Evolutionary conservation across 2,888 invertebrate genomes (phyloP), one percentile per base, ranked within the genome.

Genomic region (Netelia fuscicornis): DNA sequence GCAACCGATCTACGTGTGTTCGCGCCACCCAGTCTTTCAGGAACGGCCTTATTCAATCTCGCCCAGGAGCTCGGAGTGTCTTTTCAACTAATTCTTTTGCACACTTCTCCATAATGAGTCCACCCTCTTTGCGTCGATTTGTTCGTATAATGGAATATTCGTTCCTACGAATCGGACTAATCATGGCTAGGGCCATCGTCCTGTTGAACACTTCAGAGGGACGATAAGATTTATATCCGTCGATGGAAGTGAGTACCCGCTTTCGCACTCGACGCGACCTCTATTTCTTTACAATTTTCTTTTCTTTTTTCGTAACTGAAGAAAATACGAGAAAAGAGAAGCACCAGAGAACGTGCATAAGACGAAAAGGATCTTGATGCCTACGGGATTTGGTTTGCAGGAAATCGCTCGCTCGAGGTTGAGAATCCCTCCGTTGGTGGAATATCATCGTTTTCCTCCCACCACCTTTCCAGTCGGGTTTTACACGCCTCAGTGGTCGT

Each of bases 401-500:
- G 52, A 23, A 30, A 30, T 20, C 30, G 30, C 58, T 56, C 70
- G 23, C 67, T 1, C 20, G 17, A 6, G 70, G 48, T 56, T 70
- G 64, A 60, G 13, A 60, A 37, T 37, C 74, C 70, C 37, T 37
- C 20, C 17, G 13, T 37, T 37, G 37, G 77, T 60, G 65, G 79
- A 81, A 84, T 72, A 84, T 84, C 77, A 76, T 84, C 77, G 30
- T 70, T 67, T 68, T 68, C 65, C 67, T 70, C 67, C 23, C 25
- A 81, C 23, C 25, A 81, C 68, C 81, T 77, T 72, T 77, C 72
- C 23, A 48, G 48, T 64, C 84, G 77, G 77, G 81, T 67, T 84
- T 84, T 84, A 77, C 84, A 81, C 77, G 72, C 77, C 72, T 77
- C 72, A 56, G 48, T 81, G 62, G 58, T 81, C 77, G 77, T 84